Conservation (phyloP, 2,888 invertebrate species). For the Hypomecis atomaria region DNA sequence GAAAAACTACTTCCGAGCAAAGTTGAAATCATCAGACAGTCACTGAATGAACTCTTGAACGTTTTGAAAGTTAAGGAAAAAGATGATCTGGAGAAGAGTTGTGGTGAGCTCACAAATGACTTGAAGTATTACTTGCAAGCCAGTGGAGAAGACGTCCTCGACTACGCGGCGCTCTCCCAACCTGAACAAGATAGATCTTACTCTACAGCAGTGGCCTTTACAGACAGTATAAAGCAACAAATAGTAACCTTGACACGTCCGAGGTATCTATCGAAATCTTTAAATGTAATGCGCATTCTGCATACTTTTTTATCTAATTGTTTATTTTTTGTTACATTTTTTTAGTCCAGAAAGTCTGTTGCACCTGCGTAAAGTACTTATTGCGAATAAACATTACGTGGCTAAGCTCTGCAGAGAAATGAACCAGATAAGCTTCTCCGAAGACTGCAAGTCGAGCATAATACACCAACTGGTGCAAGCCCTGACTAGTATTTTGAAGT, state of each 20-base stretch:
- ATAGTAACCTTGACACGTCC: constrained; percentile 60
- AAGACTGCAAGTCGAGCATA: constrained; percentile 86
- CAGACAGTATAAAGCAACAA: constrained; percentile 60
- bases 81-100: constrained; percentile 58
- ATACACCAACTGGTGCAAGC: constrained; percentile 86
- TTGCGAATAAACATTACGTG: constrained; percentile 76
- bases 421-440: constrained; percentile 85
- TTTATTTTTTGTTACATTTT: constrained; percentile 26
- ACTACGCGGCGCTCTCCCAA: constrained; percentile 57
- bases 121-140: constrained; percentile 72
- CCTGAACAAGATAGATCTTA: constrained; percentile 41
- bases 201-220: constrained; percentile 53
- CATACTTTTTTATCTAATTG: background rate
- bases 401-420: constrained; percentile 83
- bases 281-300: background rate
- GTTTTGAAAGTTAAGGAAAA: constrained; percentile 77
- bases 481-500: constrained; percentile 83
- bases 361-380: constrained; percentile 81
- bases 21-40: constrained; percentile 69
- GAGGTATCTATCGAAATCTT: constrained; percentile 57
- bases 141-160: constrained; percentile 71
- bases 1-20: constrained; percentile 70
- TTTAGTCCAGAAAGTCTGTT: constrained; percentile 80
- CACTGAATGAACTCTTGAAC: constrained; percentile 81
- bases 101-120: constrained; percentile 77